These are phyloP conservation scores for Xestoiulus laeticollis DNA, from an alignment of 2,888 invertebrate species.

Conservation along the genomic window DNA sequence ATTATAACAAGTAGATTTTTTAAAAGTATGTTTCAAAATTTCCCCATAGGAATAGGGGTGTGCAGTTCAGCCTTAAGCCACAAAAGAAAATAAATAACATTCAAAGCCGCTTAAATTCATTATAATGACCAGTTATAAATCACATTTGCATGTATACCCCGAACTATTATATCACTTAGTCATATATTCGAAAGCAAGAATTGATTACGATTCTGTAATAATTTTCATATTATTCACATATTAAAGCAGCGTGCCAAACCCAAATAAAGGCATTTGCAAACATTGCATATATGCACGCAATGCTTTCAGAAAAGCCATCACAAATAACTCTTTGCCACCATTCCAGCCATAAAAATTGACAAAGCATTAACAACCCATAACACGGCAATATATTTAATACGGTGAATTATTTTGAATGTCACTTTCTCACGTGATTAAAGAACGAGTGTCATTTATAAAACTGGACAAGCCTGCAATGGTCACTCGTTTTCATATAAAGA, in stretches of 20 bases:
- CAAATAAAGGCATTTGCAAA: neutral
- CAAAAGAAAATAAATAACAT: neutral
- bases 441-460: neutral
- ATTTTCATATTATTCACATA: neutral
- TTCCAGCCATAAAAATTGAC: neutral
- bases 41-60: too few species aligned
- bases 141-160: neutral
- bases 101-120: neutral
- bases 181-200: neutral
- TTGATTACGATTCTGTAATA: neutral
- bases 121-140: neutral
- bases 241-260: neutral
- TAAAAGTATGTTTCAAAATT: too few species aligned
- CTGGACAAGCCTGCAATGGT: neutral
- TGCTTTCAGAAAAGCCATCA: neutral
- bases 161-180: neutral
- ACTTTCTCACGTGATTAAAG: neutral
- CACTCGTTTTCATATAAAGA: slow-evolving; percentile 26
- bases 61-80: neutral
- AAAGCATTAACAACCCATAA: neutral
- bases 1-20: too few species aligned
- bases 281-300: neutral
- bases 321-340: slow-evolving; percentile 4
- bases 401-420: neutral
- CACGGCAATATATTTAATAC: neutral